phyloP scores from a whole-genome alignment of 2,797 vertebrate genomes.

The Cyclura pinguis region DNA sequence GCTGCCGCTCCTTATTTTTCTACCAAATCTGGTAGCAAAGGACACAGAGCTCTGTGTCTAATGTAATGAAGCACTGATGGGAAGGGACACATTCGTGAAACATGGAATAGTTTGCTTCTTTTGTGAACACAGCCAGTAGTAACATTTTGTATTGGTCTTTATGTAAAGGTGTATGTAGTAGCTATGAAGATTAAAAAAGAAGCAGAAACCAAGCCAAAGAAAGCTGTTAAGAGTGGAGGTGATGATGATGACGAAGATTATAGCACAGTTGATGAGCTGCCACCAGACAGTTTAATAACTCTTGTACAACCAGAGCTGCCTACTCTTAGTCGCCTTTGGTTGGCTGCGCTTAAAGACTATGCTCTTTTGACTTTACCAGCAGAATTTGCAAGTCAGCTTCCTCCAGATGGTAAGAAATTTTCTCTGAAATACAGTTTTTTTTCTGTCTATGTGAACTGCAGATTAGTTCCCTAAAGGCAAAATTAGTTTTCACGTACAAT shows the following conservation, averaged over 20 bases:
- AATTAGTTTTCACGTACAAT: not conserved
- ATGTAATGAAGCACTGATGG: not conserved
- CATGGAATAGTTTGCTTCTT: not conserved
- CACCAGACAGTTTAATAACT: constrained; percentile 95
- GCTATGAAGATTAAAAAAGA: constrained; percentile 98
- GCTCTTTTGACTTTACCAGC: constrained; percentile 95
- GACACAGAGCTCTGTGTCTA: not conserved
- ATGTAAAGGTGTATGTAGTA: constrained; percentile 92
- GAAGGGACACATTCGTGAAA: constrained; percentile 9
- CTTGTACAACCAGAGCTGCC: constrained; percentile 95
- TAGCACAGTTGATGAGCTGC: constrained; percentile 86
- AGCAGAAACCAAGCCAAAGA: constrained; percentile 89
- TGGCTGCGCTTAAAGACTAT: constrained; percentile 94
- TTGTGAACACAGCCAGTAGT: not conserved
- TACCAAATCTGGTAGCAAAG: not conserved
- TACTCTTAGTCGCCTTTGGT: constrained; percentile 93
- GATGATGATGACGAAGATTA: constrained; percentile 90
- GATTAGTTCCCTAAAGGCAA: not conserved
- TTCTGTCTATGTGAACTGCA: not conserved
- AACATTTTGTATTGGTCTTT: constrained; percentile 22
- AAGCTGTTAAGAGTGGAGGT: constrained; percentile 71
- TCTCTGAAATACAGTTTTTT: not conserved
- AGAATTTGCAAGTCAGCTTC: constrained; percentile 98
- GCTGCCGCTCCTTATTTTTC: not conserved
- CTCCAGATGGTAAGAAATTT: constrained; percentile 89